Conservation (phyloP, 1,140 invertebrate species). For the Neuroterus valhalla region DNA sequence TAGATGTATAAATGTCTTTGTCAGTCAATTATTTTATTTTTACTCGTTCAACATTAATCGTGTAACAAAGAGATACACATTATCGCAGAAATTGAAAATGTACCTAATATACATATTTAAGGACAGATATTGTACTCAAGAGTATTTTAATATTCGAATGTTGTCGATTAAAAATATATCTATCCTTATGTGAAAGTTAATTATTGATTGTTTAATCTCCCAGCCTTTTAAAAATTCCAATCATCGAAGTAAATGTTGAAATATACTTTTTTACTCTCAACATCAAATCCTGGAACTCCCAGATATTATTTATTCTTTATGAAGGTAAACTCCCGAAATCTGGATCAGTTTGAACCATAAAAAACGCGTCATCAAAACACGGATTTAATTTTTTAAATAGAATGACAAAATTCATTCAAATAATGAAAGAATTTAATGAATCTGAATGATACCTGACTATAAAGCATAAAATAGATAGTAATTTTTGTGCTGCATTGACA, state of each 20-base stretch:
- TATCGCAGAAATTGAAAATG: conserved; percentile 4
- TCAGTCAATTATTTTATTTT: conserved; percentile 24
- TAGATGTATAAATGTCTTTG: not conserved
- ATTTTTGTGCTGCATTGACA: too few relatives aligned
- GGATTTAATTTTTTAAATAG: too few relatives aligned
- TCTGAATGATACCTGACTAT: too few relatives aligned
- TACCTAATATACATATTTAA: conserved; percentile 31
- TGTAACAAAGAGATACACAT: not conserved
- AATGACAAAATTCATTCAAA: too few relatives aligned
- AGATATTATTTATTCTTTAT: too few relatives aligned
- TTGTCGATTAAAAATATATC: conserved; percentile 26
- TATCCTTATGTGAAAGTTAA: conserved; percentile 22
- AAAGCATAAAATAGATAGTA: too few relatives aligned
- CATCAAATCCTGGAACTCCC: too few relatives aligned
- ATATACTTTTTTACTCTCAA: conserved; percentile 34
- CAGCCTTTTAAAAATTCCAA: conserved; percentile 41
- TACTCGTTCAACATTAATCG: not conserved
- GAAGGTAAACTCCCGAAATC: too few relatives aligned
- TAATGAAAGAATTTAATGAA: too few relatives aligned
- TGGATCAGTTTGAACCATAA: too few relatives aligned
- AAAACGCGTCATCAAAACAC: too few relatives aligned
- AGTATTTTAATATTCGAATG: conserved; percentile 33
- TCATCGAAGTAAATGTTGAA: too few relatives aligned
- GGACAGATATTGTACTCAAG: conserved; percentile 33
- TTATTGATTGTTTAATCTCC: conserved; percentile 22